phyloP scores from a whole-genome alignment of 1,140 invertebrate species.

The Ptiloglossa arizonensis region DNA sequence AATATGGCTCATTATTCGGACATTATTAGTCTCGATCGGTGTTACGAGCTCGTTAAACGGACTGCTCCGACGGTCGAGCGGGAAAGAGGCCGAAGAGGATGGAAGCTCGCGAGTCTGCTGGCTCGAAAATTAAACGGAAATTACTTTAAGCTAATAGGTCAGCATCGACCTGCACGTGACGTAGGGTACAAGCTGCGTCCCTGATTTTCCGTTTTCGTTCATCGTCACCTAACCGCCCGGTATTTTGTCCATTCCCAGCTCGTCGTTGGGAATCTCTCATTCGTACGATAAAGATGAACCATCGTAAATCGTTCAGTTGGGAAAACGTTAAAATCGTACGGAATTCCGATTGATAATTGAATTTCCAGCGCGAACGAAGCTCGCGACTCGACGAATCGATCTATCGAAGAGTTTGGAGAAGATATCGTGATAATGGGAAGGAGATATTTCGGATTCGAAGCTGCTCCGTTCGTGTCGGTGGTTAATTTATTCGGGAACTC shows the following conservation, averaged over 20 bases:
- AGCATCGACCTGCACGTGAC: constrained; percentile 42
- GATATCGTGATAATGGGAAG: neutral
- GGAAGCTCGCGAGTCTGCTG: neutral
- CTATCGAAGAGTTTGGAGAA: neutral
- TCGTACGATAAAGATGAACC: neutral
- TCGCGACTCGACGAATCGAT: neutral
- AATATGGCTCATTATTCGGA: constrained; percentile 52
- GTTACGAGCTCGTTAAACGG: constrained; percentile 54
- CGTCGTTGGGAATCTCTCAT: neutral
- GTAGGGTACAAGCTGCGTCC: constrained; percentile 20
- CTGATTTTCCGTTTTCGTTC: constrained; percentile 42
- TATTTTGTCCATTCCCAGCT: neutral
- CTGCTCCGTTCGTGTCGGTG: neutral
- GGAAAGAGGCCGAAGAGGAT: neutral
- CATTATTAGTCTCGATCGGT: constrained; percentile 44
- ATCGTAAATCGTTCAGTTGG: neutral
- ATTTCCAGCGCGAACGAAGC: neutral
- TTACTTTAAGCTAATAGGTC: constrained; percentile 67
- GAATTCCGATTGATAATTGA: constrained; percentile 19
- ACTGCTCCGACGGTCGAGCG: neutral
- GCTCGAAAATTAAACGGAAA: constrained; percentile 67
- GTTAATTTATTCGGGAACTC: constrained; percentile 29
- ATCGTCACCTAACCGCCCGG: no score
- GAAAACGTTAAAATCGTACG: neutral
- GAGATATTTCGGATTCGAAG: neutral